Evolutionary conservation across 1,140 invertebrate species (phyloP).

Genomic region (Sycobia sp.): DNA sequence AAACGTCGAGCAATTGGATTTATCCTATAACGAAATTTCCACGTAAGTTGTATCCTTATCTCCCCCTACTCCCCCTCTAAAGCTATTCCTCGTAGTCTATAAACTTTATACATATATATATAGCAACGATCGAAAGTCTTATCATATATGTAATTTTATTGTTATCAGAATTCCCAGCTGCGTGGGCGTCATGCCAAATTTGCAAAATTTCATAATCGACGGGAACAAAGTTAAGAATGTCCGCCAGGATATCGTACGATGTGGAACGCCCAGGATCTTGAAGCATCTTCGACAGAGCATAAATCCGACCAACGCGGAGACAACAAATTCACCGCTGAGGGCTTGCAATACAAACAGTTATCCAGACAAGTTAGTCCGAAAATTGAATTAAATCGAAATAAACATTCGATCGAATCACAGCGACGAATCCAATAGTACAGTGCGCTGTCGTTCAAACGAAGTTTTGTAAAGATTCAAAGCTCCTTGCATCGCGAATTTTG

Average conservation of each 20-base stretch:
- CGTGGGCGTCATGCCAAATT: conserved; percentile 75
- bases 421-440: no score
- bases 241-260: conserved; percentile 76
- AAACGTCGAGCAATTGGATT: conserved; percentile 77
- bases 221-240: conserved; percentile 84
- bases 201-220: conserved; percentile 82
- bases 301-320: conserved; percentile 56
- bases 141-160: conserved; percentile 12
- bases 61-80: no score
- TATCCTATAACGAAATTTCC: conserved; percentile 81
- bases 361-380: conserved; percentile 71
- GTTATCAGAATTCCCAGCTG: conserved; percentile 73
- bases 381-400: no score
- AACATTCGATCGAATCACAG: no score
- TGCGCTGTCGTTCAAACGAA: no score
- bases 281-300: conserved; percentile 75
- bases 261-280: conserved; percentile 81
- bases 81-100: background rate
- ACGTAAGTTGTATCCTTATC: conserved; percentile 62
- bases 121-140: no score
- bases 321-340: conserved; percentile 38
- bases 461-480: no score
- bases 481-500: no score
- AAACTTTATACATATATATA: no score
- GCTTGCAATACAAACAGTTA: conserved; percentile 51